Evolutionary conservation across 1,140 invertebrate genomes (phyloP), one percentile per base, ranked within the genome.

Genomic region (Thalassaphorura encarpata): DNA sequence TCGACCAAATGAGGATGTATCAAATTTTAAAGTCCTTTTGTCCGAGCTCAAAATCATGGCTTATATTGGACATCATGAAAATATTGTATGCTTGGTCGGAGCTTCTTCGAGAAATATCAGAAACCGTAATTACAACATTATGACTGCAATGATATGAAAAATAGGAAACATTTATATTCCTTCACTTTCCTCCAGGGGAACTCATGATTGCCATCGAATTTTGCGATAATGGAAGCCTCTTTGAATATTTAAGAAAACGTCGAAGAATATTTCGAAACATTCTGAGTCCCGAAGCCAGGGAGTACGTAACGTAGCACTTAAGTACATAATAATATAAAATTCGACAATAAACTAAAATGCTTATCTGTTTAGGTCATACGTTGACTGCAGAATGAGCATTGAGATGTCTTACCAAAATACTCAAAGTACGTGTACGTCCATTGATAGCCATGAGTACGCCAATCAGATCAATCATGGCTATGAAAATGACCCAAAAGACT

Each of bases 21-120:
- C 18, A 5, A 24, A 58, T 24, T 49, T 62, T 5, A 52, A 51
- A 58, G 46, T 31, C n/a, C 41, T 62, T 19, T 16, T 62, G 18
- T 24, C 36, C 2, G 60, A 62, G 45, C 29, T 62, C 0, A 62
- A 62, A 54, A 58, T 62, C 26, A 54, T 58, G 56, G 46, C 56
- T 5, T 50, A 26, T 26, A 52, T 62, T 33, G 60, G 60, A 0
- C 18, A 36, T 29, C 60, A 62, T 46, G 27, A 40, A 13, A 49
- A 62, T 50, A 50, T 62, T 24, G 45, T 58, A 27, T 50, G 56
- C 45, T 42, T 62, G 19, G 33, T 62, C 3, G 60, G 56, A 28
- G 60, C 60, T 0, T 62, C 40, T 29, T 40, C 52, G 3, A 16
- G 26, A 27, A 46, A 54, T 31, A 15, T 59, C 26, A 68, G 66